A percentile compares a stretch with the other conserved stretches of the same genome.
Conservation (phyloP, 2,113 vertebrate species). For the Hydrochoerus hydrochaeris region DNA sequence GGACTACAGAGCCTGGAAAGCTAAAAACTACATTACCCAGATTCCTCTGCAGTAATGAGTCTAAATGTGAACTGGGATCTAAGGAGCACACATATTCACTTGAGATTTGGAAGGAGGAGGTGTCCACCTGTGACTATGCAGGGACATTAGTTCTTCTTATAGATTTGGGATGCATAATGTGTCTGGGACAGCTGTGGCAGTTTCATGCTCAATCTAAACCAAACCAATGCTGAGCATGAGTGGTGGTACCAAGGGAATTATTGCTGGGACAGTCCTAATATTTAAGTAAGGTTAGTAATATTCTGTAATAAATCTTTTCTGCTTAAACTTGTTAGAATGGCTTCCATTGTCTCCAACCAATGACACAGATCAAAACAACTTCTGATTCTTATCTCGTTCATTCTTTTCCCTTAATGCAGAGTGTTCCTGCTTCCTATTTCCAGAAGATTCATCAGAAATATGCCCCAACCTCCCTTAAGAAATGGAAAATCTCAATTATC, state of each 20-base stretch:
- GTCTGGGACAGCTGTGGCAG: background rate
- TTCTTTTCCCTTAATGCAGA: background rate
- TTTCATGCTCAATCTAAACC: background rate
- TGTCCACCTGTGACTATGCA: too few species aligned
- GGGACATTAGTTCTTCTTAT: background rate
- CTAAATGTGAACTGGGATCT: background rate
- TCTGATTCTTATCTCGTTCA: background rate
- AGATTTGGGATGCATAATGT: background rate
- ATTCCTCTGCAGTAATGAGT: background rate
- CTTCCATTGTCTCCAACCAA: background rate
- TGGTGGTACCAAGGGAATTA: background rate
- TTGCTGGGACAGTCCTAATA: background rate
- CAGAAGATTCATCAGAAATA: background rate
- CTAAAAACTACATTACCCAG: conserved; percentile 24
- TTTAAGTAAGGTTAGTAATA: background rate
- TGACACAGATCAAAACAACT: background rate
- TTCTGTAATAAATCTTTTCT: background rate
- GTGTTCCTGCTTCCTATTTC: background rate
- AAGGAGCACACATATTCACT: background rate
- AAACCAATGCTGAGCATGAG: background rate
- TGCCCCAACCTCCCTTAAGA: background rate
- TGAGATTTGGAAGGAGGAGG: background rate
- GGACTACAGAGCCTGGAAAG: background rate
- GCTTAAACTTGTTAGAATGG: background rate
- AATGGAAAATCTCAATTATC: background rate